These are phyloP conservation scores for Drosophila orena DNA, from an alignment of 1,140 invertebrate species.

Conservation along the genomic window DNA sequence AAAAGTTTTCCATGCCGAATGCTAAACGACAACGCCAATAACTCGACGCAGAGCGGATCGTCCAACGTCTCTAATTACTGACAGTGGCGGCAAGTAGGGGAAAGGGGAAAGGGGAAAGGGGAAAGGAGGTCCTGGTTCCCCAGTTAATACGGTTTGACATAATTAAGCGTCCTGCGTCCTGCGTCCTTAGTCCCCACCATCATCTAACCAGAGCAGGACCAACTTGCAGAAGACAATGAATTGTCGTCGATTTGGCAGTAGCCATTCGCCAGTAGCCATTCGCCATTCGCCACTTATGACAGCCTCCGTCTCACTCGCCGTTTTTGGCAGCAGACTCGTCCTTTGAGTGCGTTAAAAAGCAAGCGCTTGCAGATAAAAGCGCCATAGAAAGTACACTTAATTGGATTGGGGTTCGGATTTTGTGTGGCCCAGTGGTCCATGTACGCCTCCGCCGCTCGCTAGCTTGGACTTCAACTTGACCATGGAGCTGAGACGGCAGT, in stretches of 20 bases:
- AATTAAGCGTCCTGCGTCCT: constrained; percentile 40
- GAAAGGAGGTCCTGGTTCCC: background rate
- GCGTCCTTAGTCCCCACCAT: background rate
- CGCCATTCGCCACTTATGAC: constrained; percentile 49
- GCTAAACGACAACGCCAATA: constrained; percentile 36
- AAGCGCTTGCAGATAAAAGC: constrained; percentile 50
- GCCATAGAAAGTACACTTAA: constrained; percentile 52
- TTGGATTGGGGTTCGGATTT: constrained; percentile 52
- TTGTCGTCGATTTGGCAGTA: constrained; percentile 1
- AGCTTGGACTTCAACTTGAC: constrained; percentile 10
- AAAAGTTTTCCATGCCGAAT: constrained; percentile 31
- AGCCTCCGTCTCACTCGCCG: background rate
- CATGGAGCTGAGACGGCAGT: constrained; percentile 14
- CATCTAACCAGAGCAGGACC: background rate
- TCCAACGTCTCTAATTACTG: constrained; percentile 38
- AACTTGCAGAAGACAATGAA: constrained; percentile 16
- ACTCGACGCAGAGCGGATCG: constrained; percentile 2
- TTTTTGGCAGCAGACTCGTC: background rate
- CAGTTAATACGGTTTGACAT: constrained; percentile 52
- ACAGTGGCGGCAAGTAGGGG: too few relatives aligned
- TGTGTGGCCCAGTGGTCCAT: constrained; percentile 14
- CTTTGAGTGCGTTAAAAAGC: constrained; percentile 38
- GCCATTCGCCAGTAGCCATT: background rate
- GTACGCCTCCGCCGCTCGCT: background rate
- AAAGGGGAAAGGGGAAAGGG: too few relatives aligned